phyloP scores from a whole-genome alignment of 1,140 invertebrate genomes.

The Lordiphosa mommai region DNA sequence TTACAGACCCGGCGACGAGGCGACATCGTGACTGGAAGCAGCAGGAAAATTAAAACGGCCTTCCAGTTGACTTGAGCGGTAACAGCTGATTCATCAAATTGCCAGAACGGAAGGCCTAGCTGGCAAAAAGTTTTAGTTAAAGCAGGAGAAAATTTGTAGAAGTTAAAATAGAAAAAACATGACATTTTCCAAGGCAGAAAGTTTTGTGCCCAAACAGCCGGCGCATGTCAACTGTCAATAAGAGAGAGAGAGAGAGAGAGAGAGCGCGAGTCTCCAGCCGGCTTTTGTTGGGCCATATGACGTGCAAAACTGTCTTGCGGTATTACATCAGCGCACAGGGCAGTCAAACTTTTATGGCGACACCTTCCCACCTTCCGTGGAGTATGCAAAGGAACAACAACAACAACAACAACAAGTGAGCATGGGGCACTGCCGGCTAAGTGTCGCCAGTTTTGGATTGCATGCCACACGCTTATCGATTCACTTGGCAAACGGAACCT shows the following conservation, averaged over 20 bases:
- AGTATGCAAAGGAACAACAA: not conserved
- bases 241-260: not conserved
- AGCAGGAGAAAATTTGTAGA: not conserved
- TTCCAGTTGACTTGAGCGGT: constrained; percentile 43
- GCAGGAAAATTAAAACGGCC: constrained; percentile 19
- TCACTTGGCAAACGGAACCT: constrained; percentile 39
- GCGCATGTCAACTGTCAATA: constrained; percentile 35
- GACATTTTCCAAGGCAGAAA: not conserved
- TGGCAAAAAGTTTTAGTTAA: not conserved
- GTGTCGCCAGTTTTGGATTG: constrained; percentile 47
- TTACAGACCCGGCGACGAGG: constrained; percentile 23
- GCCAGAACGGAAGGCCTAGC: not conserved
- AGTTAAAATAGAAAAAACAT: not conserved
- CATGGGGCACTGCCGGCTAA: constrained; percentile 38
- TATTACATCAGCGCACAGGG: constrained; percentile 68
- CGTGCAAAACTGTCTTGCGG: constrained; percentile 69
- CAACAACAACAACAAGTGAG: constrained; percentile 32
- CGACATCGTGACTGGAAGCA: constrained; percentile 14
- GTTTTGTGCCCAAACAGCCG: constrained; percentile 13
- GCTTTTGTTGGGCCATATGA: constrained; percentile 62
- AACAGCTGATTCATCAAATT: constrained; percentile 68
- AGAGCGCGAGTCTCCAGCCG: constrained; percentile 28
- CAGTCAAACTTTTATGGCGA: constrained; percentile 59
- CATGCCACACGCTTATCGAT: constrained; percentile 43
- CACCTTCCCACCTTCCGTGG: constrained; percentile 22